A percentile compares a stretch with the other conserved stretches of the same genome.
Evolutionary conservation across 2,113 vertebrate genomes (phyloP).

Genomic region (Platycercus adscitus): DNA sequence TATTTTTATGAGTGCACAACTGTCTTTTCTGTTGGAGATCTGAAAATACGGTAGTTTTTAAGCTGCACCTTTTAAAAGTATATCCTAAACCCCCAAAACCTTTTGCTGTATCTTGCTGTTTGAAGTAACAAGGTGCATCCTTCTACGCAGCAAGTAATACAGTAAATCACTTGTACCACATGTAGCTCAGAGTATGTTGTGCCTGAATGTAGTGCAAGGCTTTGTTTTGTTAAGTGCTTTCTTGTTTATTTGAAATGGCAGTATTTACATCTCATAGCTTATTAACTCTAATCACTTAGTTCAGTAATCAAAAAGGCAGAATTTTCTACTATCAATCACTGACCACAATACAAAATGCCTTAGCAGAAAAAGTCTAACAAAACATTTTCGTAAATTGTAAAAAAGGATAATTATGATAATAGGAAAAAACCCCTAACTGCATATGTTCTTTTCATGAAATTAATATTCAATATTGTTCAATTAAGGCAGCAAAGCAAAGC

Average conservation of each 20-base stretch:
- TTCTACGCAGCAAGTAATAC: not conserved
- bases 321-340: constrained; percentile 59
- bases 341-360: constrained; percentile 62
- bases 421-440: not conserved
- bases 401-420: not conserved
- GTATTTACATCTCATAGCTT: constrained; percentile 64
- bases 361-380: constrained; percentile 4
- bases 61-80: not conserved
- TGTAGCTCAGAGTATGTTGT: not conserved
- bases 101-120: not conserved
- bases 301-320: constrained; percentile 65
- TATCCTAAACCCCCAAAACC: not conserved
- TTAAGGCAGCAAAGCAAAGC: not conserved
- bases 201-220: not conserved
- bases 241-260: constrained; percentile 65
- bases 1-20: not conserved
- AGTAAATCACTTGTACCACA: not conserved
- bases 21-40: not conserved
- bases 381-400: constrained; percentile 22
- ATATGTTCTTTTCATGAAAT: not conserved
- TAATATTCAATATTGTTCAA: not conserved
- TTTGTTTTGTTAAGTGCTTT: constrained; percentile 40
- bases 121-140: not conserved
- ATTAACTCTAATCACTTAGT: constrained; percentile 61
- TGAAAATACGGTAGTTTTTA: constrained; percentile 30